These are phyloP conservation scores for Hippocampus mohnikei DNA, from an alignment of 2,113 vertebrate species.

Conservation along the genomic window DNA sequence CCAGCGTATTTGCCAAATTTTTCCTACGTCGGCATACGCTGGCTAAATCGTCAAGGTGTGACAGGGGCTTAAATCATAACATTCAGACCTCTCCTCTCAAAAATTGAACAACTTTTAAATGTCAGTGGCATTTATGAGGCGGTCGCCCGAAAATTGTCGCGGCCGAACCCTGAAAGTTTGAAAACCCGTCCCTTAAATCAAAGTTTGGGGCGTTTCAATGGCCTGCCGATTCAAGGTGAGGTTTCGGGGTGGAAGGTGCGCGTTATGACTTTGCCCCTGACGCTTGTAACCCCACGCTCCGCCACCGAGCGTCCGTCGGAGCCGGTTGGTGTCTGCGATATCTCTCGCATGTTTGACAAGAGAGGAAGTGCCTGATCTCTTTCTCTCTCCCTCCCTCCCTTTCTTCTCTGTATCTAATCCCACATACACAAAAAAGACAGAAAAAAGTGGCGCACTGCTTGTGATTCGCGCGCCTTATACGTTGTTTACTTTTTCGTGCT, in stretches of 20 bases:
- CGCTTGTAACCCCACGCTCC: background rate
- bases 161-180: too few species aligned
- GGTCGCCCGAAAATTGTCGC: too few species aligned
- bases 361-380: constrained; percentile 4
- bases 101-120: too few species aligned
- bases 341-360: background rate
- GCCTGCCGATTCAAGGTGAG: background rate
- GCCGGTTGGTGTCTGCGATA: background rate
- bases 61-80: too few species aligned
- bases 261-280: background rate
- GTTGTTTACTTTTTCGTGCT: background rate
- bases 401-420: background rate
- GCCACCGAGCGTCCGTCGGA: background rate
- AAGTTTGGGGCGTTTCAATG: background rate
- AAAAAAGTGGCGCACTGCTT: background rate
- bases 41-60: too few species aligned
- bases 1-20: too few species aligned
- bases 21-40: too few species aligned
- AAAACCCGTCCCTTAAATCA: background rate
- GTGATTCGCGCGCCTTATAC: background rate
- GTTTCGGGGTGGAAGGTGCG: background rate
- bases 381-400: constrained; percentile 4
- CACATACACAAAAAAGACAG: background rate
- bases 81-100: too few species aligned
- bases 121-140: too few species aligned